Percentiles rank a stretch among this genome's conserved stretches.
phyloP scores from a whole-genome alignment of 2,888 invertebrate species.

The Tetanocera ferruginea region DNA sequence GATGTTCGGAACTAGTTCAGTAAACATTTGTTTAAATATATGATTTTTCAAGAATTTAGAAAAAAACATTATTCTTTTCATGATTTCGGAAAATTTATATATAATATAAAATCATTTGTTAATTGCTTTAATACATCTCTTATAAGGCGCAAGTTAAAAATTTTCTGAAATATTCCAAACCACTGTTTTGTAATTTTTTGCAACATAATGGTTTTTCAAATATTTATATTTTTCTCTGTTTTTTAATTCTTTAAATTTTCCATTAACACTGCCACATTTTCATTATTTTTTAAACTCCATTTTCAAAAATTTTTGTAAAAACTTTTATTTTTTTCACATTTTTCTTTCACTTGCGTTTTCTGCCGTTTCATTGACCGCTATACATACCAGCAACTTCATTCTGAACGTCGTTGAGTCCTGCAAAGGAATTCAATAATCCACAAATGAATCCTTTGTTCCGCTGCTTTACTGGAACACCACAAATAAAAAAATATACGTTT shows the following conservation, averaged over 20 bases:
- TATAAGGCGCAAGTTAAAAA: too few relatives aligned
- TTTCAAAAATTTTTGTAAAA: not conserved
- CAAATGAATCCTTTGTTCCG: conserved; percentile 25
- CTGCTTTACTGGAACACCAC: not conserved
- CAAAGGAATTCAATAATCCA: conserved; percentile 20
- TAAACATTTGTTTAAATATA: not conserved
- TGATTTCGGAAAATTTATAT: conserved; percentile 15
- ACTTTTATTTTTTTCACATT: not conserved
- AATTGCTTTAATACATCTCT: conserved; percentile 17
- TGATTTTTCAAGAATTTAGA: conserved; percentile 33
- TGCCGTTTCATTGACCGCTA: conserved; percentile 22
- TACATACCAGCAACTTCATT: conserved; percentile 69
- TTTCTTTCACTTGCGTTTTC: not conserved
- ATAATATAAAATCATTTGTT: conserved; percentile 41
- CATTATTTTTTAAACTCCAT: not conserved
- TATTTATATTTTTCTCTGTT: not conserved
- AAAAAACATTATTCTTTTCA: not conserved
- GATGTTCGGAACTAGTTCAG: not conserved
- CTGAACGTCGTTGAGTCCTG: conserved; percentile 41
- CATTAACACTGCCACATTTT: not conserved
- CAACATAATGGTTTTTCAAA: not conserved
- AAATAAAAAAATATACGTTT: not conserved
- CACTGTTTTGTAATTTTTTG: conserved; percentile 34
- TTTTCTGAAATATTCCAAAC: conserved; percentile 16
- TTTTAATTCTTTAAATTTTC: not conserved